phyloP scores from a whole-genome alignment of 1,140 invertebrate genomes.

The Hyles vespertilio region DNA sequence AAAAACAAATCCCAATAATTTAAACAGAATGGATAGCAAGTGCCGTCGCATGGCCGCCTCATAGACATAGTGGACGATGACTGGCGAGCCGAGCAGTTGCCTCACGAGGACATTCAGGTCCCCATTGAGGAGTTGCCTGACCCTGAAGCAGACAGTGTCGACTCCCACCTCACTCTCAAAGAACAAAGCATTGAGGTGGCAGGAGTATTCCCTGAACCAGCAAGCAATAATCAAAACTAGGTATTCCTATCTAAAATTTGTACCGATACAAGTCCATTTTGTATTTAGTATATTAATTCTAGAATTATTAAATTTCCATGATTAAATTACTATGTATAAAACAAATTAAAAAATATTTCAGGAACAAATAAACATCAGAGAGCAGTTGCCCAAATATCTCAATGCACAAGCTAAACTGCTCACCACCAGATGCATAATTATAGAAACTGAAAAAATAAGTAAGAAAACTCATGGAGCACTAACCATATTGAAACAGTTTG shows the following conservation, averaged over 20 bases:
- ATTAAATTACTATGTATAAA: no score
- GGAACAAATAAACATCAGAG: slow-evolving; percentile 92
- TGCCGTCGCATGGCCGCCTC: slow-evolving; percentile 79
- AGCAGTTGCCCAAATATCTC: slow-evolving; percentile 96
- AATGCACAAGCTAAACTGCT: slow-evolving; percentile 89
- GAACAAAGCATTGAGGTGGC: slow-evolving; percentile 82
- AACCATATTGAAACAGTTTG: slow-evolving; percentile 91
- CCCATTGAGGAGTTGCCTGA: slow-evolving; percentile 92
- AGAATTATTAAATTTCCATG: no score
- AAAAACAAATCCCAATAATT: no score
- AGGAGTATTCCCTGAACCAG: slow-evolving; percentile 66
- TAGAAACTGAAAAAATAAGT: slow-evolving; percentile 92
- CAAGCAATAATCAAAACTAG: slow-evolving; percentile 64
- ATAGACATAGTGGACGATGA: slow-evolving; percentile 92
- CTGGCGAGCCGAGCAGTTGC: slow-evolving; percentile 92
- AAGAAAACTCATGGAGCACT: slow-evolving; percentile 87
- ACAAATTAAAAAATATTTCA: slow-evolving; percentile 56
- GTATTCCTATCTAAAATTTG: slow-evolving; percentile 31
- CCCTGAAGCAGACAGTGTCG: slow-evolving; percentile 95
- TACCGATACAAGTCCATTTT: no score
- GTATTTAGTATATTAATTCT: no score
- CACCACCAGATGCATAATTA: slow-evolving; percentile 94
- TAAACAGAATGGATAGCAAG: slow-evolving; percentile 66
- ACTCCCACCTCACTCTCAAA: slow-evolving; percentile 90
- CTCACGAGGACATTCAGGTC: slow-evolving; percentile 93